Evolutionary conservation across 2,113 vertebrate genomes (phyloP).

Genomic region (Barbus barbus): DNA sequence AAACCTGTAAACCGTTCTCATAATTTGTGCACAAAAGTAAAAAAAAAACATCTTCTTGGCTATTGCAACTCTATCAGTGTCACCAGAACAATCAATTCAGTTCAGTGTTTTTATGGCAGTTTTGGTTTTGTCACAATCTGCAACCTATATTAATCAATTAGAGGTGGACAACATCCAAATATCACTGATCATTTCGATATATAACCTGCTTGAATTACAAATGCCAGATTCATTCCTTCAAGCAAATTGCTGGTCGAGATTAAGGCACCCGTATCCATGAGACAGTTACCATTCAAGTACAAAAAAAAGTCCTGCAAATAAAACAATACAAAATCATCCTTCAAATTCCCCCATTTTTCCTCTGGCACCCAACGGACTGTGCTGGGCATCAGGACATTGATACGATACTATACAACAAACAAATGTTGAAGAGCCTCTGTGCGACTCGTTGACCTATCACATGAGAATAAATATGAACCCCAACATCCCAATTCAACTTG

Average conservation of each 20-base stretch:
- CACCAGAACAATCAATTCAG: conserved; percentile 17
- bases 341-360: neutral
- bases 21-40: neutral
- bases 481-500: conserved; percentile 28
- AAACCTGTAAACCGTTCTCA: neutral
- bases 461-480: conserved; percentile 59
- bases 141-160: conserved; percentile 27
- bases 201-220: conserved; percentile 22
- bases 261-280: conserved; percentile 62
- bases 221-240: conserved; percentile 30
- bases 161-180: conserved; percentile 32
- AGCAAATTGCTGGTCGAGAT: conserved; percentile 59
- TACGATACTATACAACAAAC: conserved; percentile 50
- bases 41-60: neutral
- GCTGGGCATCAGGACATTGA: conserved; percentile 40
- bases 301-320: conserved; percentile 50
- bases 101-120: conserved; percentile 32
- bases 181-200: neutral
- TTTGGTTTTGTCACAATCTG: neutral
- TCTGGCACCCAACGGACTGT: conserved; percentile 33
- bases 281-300: conserved; percentile 44
- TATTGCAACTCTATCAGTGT: conserved; percentile 16
- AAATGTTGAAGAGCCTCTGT: neutral
- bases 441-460: conserved; percentile 31
- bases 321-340: conserved; percentile 47